These are phyloP conservation scores for Macrophya annulata DNA, from an alignment of 2,888 invertebrate genomes.

Conservation along the genomic window DNA sequence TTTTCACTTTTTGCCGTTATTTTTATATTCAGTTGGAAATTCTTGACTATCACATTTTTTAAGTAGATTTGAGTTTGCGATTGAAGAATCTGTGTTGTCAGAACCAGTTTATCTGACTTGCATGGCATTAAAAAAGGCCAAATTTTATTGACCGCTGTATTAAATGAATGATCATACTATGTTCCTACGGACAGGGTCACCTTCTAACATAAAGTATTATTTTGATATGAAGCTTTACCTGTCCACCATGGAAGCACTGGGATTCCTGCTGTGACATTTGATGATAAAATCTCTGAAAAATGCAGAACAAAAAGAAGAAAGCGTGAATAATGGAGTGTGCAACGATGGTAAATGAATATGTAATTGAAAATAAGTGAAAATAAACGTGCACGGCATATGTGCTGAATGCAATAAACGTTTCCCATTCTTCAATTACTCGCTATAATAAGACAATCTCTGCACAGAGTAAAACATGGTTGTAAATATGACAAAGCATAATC, in stretches of 20 bases:
- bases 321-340: constrained; percentile 61
- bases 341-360: background rate
- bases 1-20: no score
- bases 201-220: background rate
- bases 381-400: constrained; percentile 10
- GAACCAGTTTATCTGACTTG: no score
- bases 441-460: background rate
- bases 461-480: background rate
- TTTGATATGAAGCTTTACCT: constrained; percentile 70
- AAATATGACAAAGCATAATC: background rate
- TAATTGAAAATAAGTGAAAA: background rate
- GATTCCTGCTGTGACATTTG: constrained; percentile 80
- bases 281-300: constrained; percentile 78
- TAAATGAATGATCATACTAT: background rate
- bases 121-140: no score
- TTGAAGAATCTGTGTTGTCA: no score
- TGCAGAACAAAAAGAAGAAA: constrained; percentile 61
- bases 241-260: constrained; percentile 79
- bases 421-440: background rate
- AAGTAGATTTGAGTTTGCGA: no score
- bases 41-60: no score
- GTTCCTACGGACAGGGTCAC: background rate
- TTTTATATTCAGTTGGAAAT: background rate
- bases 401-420: constrained; percentile 25
- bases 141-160: background rate